These are phyloP conservation scores for Hybognathus amarus DNA, from an alignment of 2,797 vertebrate genomes.

Conservation along the genomic window DNA sequence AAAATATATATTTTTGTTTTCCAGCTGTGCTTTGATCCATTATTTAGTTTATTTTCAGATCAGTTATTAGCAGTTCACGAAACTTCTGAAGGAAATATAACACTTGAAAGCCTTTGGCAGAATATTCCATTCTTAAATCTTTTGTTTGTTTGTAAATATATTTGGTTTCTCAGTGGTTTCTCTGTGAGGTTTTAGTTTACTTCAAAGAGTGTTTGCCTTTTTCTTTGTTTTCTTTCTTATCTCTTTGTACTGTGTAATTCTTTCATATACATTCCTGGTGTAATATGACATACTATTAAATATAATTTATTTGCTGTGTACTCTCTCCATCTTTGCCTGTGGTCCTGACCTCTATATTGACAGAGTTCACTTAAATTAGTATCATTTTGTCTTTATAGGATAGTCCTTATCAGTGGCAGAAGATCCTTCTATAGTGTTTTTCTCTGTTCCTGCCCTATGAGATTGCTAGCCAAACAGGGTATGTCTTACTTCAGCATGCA, in stretches of 20 bases:
- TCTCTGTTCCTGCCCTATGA: conserved; percentile 99
- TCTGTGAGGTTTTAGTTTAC: not conserved
- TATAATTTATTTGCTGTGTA: conserved; percentile 25
- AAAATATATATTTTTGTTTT: not conserved
- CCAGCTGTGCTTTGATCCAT: not conserved
- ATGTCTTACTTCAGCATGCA: conserved; percentile 89
- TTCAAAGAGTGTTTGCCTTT: conserved; percentile 19
- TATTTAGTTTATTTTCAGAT: conserved; percentile 13
- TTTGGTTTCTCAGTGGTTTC: not conserved
- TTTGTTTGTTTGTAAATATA: not conserved
- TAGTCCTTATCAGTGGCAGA: conserved; percentile 99
- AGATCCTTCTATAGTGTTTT: conserved; percentile 99
- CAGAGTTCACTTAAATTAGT: conserved; percentile 74
- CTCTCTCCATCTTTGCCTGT: conserved; percentile 43
- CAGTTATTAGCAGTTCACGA: not conserved
- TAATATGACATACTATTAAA: conserved; percentile 11
- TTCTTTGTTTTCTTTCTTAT: not conserved
- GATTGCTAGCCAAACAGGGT: conserved; percentile 98
- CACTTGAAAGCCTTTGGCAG: not conserved
- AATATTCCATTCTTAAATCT: not conserved
- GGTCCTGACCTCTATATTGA: conserved; percentile 37
- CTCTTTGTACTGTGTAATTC: not conserved
- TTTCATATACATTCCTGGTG: conserved; percentile 1
- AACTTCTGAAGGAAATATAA: not conserved
- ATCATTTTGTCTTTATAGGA: conserved; percentile 91